Evolutionary conservation across 2,113 vertebrate species (phyloP).

Genomic region (Chloropsis cyanopogon): DNA sequence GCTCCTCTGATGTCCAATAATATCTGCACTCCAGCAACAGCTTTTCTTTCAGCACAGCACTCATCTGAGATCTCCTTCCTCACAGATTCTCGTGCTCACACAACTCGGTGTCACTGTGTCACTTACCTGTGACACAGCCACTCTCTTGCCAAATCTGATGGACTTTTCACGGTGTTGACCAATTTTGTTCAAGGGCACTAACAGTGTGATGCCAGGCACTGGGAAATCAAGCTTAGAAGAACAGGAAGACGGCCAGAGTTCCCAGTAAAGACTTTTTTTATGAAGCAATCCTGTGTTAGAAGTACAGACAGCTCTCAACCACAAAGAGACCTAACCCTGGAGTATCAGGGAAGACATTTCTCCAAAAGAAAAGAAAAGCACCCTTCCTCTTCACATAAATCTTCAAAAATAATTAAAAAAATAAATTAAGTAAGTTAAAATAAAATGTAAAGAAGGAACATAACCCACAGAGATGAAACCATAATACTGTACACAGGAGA

Average conservation of each 20-base stretch:
- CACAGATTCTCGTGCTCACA: neutral
- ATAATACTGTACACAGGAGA: neutral
- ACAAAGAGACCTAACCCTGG: neutral
- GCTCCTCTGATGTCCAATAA: neutral
- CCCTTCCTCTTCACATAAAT: neutral
- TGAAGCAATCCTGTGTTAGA: neutral
- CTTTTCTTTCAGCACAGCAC: neutral
- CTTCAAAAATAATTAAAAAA: neutral
- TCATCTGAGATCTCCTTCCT: neutral
- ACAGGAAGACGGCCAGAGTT: neutral
- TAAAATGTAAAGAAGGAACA: neutral
- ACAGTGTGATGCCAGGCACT: neutral
- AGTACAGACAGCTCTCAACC: neutral
- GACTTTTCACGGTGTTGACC: neutral
- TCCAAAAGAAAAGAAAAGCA: neutral
- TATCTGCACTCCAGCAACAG: neutral
- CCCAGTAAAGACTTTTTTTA: neutral
- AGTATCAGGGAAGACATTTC: neutral
- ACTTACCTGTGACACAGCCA: neutral
- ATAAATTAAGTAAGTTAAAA: neutral
- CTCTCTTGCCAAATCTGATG: neutral
- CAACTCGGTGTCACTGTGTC: neutral
- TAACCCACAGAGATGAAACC: neutral
- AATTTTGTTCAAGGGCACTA: neutral
- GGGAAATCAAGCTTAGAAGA: neutral